These are phyloP conservation scores for Bombylius major DNA, from an alignment of 2,888 invertebrate genomes.

Conservation along the genomic window DNA sequence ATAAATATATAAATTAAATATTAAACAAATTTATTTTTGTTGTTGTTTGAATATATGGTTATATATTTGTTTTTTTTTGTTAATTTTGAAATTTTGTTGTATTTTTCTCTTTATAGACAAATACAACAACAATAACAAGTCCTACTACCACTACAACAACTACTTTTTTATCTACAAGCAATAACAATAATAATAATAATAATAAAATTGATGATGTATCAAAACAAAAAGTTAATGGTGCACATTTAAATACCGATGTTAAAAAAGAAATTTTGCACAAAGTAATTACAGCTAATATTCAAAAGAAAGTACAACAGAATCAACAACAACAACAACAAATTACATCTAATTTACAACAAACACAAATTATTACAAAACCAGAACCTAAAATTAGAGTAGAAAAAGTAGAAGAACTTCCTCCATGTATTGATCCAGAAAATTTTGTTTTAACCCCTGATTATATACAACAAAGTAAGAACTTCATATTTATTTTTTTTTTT, in stretches of 20 bases:
- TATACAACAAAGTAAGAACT: constrained; percentile 76
- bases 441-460: constrained; percentile 86
- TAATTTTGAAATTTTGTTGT: neutral
- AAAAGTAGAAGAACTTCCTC: constrained; percentile 10
- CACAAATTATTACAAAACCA: neutral
- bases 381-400: constrained; percentile 5
- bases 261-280: constrained; percentile 25
- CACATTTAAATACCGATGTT: constrained; percentile 13
- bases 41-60: too few relatives aligned
- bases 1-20: too few relatives aligned
- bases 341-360: constrained; percentile 1
- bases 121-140: neutral
- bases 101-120: neutral
- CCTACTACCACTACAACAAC: too few relatives aligned
- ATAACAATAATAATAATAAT: neutral
- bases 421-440: constrained; percentile 28
- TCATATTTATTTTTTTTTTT: neutral
- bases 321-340: constrained; percentile 22
- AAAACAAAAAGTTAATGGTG: constrained; percentile 15
- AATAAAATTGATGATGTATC: constrained; percentile 3
- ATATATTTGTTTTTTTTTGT: too few relatives aligned
- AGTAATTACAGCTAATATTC: constrained; percentile 27
- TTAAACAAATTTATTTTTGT: too few relatives aligned
- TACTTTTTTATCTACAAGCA: too few relatives aligned
- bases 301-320: constrained; percentile 30